Percentiles rank a stretch among this genome's conserved stretches.
Evolutionary conservation across 2,797 vertebrate genomes (phyloP).

Genomic region (Labeo calbasu): DNA sequence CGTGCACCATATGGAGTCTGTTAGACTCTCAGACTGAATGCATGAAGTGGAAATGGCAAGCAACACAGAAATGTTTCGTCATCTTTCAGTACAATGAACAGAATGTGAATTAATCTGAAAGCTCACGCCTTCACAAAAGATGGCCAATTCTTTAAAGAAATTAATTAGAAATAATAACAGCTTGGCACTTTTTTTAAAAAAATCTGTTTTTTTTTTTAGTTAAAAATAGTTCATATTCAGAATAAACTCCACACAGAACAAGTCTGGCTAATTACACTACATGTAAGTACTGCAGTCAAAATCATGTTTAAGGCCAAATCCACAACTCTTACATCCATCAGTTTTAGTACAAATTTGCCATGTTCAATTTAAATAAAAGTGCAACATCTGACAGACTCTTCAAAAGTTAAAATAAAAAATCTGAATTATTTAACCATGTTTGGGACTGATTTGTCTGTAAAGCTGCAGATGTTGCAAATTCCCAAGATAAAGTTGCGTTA

Average conservation of each 20-base stretch:
- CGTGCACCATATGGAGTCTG: not conserved
- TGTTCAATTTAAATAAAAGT: not conserved
- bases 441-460: not conserved
- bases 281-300: not conserved
- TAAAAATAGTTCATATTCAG: not conserved
- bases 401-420: not conserved
- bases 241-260: not conserved
- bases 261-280: not conserved
- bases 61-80: constrained; percentile 8
- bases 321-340: not conserved
- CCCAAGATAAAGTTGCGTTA: not conserved
- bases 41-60: not conserved
- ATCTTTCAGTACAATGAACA: not conserved
- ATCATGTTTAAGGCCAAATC: not conserved
- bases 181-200: not conserved
- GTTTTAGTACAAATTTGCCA: not conserved
- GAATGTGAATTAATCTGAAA: not conserved
- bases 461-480: too few species aligned
- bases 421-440: not conserved
- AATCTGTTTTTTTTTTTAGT: not conserved
- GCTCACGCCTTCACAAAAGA: not conserved
- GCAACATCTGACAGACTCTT: not conserved
- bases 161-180: not conserved
- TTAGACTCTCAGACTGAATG: not conserved
- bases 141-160: not conserved